Base-by-base conservation (phyloP, 2,888 invertebrate genomes). In the Melanotus villosus region DNA sequence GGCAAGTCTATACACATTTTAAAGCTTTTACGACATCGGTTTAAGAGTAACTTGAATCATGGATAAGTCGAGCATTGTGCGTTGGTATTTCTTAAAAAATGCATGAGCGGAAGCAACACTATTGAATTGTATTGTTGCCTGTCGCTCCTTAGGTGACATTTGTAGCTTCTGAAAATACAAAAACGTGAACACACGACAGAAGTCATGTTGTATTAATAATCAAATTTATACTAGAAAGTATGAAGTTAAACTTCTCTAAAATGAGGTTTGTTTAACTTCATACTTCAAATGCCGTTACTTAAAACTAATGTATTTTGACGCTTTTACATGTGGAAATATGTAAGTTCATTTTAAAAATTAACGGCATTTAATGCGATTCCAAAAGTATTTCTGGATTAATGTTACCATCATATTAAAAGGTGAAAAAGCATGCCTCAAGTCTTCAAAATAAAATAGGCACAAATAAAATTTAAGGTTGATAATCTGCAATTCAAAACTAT, bases 71-170 rank as follows among this genome's bases (percentile, higher is more conserved):
- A 88, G 83, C 85, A 87, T 87, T 83, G 86, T 86, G 50, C 87
- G 86, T 74, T 87, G 87, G 79, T 87, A 88, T 82, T 86, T 87
- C 81, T 87, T 87, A 83, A 84, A 87, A 84, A 88, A 88, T 70
- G 85, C 85, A 80, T 85, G 84, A 75, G 88, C 88, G 72, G 87
- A 86, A 72, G 86, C 85, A 79, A 87, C 85, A 73, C 86, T 87
- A 81, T 86, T 86, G 83, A 88, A 88, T 74, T 85, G 84, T 76
- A 88, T 86, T 72, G 86, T 87, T 78, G 83, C 84, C 77, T 82
- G 82, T 70, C 83, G 80, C 77, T 82, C 80, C 75, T 80, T 78
- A 74, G 81, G 78, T 71, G 81, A 80, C 81, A 84, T 80, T 77
- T 82, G 81, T 67, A 84, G 78, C 72, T 80, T 84, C 85, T 85